A percentile compares a stretch with the other conserved stretches of the same genome.
These are phyloP conservation scores for Gallinago stenura DNA, from an alignment of 2,797 vertebrate species.

Conservation along the genomic window DNA sequence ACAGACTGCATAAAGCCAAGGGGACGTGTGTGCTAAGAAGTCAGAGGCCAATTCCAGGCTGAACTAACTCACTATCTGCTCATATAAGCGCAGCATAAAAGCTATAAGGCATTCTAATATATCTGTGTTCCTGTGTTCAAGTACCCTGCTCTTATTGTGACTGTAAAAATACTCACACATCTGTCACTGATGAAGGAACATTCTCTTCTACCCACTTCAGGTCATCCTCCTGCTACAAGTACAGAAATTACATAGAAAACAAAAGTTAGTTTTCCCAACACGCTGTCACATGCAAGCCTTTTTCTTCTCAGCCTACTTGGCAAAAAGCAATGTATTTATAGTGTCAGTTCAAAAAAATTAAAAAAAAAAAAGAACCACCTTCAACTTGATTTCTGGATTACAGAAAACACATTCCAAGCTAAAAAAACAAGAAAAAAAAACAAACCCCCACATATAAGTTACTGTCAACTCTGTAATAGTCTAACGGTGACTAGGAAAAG, in stretches of 20 bases:
- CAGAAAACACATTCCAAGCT: not conserved
- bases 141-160: not conserved
- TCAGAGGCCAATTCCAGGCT: not conserved
- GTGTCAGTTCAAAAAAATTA: not conserved
- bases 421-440: not conserved
- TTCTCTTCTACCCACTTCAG: constrained; percentile 98
- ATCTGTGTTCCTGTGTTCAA: not conserved
- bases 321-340: not conserved
- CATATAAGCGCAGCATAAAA: not conserved
- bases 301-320: not conserved
- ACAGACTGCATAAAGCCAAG: not conserved
- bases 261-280: constrained; percentile 6
- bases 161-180: constrained; percentile 88
- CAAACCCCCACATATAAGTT: not conserved
- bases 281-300: not conserved
- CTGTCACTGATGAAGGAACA: constrained; percentile 93
- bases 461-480: not conserved
- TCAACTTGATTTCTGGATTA: not conserved
- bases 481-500: not conserved
- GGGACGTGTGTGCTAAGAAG: not conserved
- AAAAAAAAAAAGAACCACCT: not conserved
- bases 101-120: not conserved
- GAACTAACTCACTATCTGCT: not conserved
- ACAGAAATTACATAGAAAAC: constrained; percentile 28
- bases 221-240: constrained; percentile 89